Evolutionary conservation across 2,888 invertebrate genomes (phyloP), one percentile per base, ranked within the genome.

Genomic region (Graphium colonna): DNA sequence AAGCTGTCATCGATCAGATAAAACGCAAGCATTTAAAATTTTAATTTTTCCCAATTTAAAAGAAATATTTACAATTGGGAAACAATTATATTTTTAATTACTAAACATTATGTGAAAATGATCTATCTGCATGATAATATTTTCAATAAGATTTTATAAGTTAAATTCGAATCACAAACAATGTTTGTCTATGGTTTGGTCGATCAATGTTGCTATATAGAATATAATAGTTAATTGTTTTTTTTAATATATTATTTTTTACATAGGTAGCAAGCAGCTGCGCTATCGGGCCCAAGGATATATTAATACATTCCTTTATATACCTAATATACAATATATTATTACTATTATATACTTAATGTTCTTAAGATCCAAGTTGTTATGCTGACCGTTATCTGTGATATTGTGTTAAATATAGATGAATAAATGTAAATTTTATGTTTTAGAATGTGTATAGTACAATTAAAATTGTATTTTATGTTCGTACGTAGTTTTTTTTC

Each of bases 311-410:
- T 16, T 28, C 15, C 15, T 51, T 28, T 39, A 39, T 45, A 39
- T 45, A 36, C 4, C 0, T 43, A 26, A 3, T 51, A 39, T 31
- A 26, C 28, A 7, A 39, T 3, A 45, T 17, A 45, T 17, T 36
- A n/a, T n/a, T 38, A n/a, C 17, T 31, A 13, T 47, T n/a, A 36
- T 26, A n/a, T 33, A 43, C 26, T 12, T 26, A 47, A 36, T 36
- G 48, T 44, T 49, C 48, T 53, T 52, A 43, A 53, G 38, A 39
- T 48, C 16, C 17, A 43, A 18, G 45, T 51, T 33, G 18, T 9
- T 39, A 48, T 5, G 43, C 45, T 54, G 45, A 45, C 45, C 36
- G 40, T 39, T 51, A 46, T 55, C 55, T 55, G 55, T 55, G 55
- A 55, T 55, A 55, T 47, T 54, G 45, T 36, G 31, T 54, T 39